Base-by-base conservation (phyloP, 2,888 invertebrate genomes). In the Trissoscelio sp. region DNA sequence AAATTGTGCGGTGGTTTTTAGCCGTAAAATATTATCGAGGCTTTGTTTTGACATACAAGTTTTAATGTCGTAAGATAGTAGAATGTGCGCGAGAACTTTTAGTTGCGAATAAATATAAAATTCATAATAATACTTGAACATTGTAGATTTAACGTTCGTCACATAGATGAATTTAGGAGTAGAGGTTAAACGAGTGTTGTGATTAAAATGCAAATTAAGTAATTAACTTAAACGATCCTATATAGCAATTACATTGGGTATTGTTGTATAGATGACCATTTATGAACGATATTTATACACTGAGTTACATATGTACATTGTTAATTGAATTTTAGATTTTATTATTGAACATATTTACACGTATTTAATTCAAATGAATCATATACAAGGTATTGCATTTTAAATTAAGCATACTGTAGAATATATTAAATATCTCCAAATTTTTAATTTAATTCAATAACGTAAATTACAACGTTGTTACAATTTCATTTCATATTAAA, bases 231-330 rank as follows among this genome's bases (percentile, higher is more conserved):
- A 77, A 48, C 70, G 85, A 88, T 88, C 85, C 83, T 87, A 87
- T 83, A 78, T 88, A 88, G 85, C 80, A 79, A 87, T 86, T 86
- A 84, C 84, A 85, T 85, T 86, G 87, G 83, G 87, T 87, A 88
- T 89, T 88, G 89, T 90, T 90, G 88, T 88, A 90, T 89, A 90
- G 88, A 88, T 86, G 74, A 86, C 31, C 79, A 18, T 83, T 31
- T 81, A 84, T 84, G 83, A 84, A 84, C 80, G 82, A 87, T 88
- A 88, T 88, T 88, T 88, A 88, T 86, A 84, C 85, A 88, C 90
- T 91, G 86, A 87, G 89, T 91, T 90, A 88, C 86, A 85, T 85
- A 88, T 90, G 88, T 89, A 89, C 86, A 89, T 90, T 89, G 89
- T 90, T 91, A 88, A 88, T 88, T 84, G 84, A 88, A 88, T 89